A percentile compares a stretch with the other conserved stretches of the same genome.
Evolutionary conservation across 2,888 invertebrate genomes (phyloP).

Genomic region (Drosophila rubida): DNA sequence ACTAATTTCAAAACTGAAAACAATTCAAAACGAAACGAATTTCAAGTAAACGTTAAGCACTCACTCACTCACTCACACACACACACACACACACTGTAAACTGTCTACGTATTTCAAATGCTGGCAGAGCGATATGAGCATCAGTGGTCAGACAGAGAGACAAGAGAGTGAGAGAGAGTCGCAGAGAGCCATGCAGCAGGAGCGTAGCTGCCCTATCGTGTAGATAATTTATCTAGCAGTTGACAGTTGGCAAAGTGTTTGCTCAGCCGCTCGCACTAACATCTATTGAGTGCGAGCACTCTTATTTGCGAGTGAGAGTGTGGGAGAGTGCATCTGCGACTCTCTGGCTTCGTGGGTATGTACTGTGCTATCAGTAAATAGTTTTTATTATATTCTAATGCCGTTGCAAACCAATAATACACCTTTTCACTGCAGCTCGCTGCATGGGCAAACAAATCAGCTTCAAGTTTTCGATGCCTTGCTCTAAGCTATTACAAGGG

Average conservation of each 20-base stretch:
- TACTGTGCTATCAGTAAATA: constrained; percentile 76
- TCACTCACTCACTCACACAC: constrained; percentile 1
- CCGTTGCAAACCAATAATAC: neutral
- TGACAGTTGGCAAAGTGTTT: constrained; percentile 63
- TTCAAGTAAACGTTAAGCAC: constrained; percentile 46
- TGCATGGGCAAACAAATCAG: no score
- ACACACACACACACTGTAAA: constrained; percentile 23
- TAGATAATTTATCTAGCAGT: constrained; percentile 72
- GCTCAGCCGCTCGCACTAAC: constrained; percentile 67
- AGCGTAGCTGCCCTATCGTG: constrained; percentile 46
- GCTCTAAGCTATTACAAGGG: no score
- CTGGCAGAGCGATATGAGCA: constrained; percentile 1
- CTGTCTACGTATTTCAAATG: constrained; percentile 60
- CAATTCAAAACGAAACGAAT: constrained; percentile 77
- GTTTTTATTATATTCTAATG: constrained; percentile 56
- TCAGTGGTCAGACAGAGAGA: neutral
- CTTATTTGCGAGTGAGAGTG: constrained; percentile 6
- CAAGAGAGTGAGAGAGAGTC: constrained; percentile 24
- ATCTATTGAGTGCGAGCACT: constrained; percentile 13
- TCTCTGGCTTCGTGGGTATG: constrained; percentile 24
- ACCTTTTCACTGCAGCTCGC: no score
- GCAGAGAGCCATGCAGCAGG: constrained; percentile 13
- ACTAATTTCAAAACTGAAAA: constrained; percentile 78
- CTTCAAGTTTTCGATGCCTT: no score
- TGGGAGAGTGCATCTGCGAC: constrained; percentile 9